Evolutionary conservation across 2,888 invertebrate genomes (phyloP).

Genomic region (Xestia c-nigrum): DNA sequence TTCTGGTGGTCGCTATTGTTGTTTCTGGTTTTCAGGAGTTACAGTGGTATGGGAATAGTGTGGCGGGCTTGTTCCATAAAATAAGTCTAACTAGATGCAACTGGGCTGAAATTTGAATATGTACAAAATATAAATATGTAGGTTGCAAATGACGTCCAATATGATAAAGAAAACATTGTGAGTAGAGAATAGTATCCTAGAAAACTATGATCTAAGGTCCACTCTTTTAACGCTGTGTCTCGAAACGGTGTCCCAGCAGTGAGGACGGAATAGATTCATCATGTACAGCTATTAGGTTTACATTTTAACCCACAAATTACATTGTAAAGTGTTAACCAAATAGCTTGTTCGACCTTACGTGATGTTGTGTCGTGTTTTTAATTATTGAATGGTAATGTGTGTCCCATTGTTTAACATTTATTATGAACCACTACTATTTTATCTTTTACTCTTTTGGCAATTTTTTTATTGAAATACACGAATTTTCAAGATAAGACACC

Average conservation of each 20-base stretch:
- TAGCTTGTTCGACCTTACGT: no score
- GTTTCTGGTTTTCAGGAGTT: no score
- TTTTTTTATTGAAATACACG: neutral
- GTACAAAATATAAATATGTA: neutral
- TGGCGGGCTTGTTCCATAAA: no score
- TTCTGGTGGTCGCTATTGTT: no score
- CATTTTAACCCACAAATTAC: no score
- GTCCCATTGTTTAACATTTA: neutral
- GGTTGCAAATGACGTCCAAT: neutral
- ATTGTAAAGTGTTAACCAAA: no score
- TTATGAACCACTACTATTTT: neutral
- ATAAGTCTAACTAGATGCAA: no score
- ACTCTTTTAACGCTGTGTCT: neutral
- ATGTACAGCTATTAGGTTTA: no score
- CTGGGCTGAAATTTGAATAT: slow-evolving; percentile 10
- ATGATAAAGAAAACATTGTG: neutral
- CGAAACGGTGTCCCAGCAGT: neutral
- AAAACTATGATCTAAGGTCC: neutral
- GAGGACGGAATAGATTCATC: neutral
- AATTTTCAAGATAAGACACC: neutral
- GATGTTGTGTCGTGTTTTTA: neutral
- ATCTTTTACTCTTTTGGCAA: no score
- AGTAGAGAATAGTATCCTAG: neutral
- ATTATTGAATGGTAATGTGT: no score
- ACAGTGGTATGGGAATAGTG: no score